Evolutionary conservation across 2,113 vertebrate genomes (phyloP), one percentile per base, ranked within the genome.

Genomic region (Erythrocebus patas): DNA sequence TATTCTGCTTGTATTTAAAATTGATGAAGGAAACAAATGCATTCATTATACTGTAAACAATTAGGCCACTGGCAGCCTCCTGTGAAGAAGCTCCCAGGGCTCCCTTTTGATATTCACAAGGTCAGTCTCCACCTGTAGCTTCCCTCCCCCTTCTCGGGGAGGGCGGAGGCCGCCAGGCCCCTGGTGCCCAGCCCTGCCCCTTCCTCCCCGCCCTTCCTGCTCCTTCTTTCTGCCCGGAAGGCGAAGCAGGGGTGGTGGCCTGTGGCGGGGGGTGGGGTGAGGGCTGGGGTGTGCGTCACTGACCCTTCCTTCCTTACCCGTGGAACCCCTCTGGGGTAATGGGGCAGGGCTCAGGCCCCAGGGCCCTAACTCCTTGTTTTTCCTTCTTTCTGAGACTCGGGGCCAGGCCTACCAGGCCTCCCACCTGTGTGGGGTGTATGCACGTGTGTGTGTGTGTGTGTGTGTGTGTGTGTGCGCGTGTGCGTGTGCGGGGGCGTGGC

Each of bases 1-100:
- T 99, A 99, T 98, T 98, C 98, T 98, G 99, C 99, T 99, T 98
- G 98, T 99, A 99, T 98, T 98, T 98, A 99, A 98, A 98, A 98
- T 97, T 96, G 95, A 98, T 98, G 98, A 99, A 99, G 98, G 98
- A 99, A 98, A 98, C 98, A 98, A 98, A 98, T 87, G 98, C 98
- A 98, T 98, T 99, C 98, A 95, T 98, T 98, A 98, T 98, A 99
- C 98, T 99, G 98, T 99, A 99, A 98, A 98, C 96, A 91, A 95
- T 96, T 91, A 98, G 99, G 98, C 98, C 98, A n/a, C 96, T 95
- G 98, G 98, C 45, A 98, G 94, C 97, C 98, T 75, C 91, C 93
- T 96, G 97, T 72, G 90, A 97, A 89, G 8, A 92, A 59, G 97
- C 97, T 55, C 97, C 98, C 96, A 25, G 98, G 97, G 98, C 98